Evolutionary conservation across 2,797 vertebrate species (phyloP).

Genomic region (Peromyscus attwateri): DNA sequence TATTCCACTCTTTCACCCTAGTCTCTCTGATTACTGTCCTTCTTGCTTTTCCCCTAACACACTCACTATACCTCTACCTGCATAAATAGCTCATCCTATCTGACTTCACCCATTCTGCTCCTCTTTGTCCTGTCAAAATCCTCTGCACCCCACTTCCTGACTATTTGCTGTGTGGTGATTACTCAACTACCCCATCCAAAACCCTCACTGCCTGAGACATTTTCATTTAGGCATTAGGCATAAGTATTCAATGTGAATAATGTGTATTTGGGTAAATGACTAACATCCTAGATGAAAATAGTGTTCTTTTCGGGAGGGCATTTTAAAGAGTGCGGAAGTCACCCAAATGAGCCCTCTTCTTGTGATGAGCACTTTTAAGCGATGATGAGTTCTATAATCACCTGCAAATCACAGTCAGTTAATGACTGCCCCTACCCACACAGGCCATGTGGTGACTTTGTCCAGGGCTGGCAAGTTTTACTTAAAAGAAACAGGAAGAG

Average conservation of each 20-base stretch:
- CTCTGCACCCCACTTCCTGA: not conserved
- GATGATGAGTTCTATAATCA: conserved; percentile 29
- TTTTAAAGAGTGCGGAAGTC: conserved; percentile 64
- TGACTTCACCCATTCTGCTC: not conserved
- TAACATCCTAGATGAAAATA: conserved; percentile 58
- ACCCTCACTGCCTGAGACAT: not conserved
- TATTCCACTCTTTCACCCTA: not conserved
- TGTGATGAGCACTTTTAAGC: conserved; percentile 52
- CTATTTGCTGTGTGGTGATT: not conserved
- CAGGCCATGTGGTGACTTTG: conserved; percentile 5
- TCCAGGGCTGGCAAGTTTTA: not conserved
- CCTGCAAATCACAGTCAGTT: conserved; percentile 50
- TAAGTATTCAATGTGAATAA: conserved; percentile 41
- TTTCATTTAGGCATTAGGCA: conserved; percentile 54
- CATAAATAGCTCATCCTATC: not conserved
- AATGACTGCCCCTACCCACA: not conserved
- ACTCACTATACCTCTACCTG: not conserved
- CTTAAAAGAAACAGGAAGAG: not conserved
- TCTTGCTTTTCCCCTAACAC: not conserved
- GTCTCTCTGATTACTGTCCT: not conserved
- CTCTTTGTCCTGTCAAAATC: not conserved
- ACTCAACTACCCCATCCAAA: conserved; percentile 25
- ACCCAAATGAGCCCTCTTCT: conserved; percentile 56
- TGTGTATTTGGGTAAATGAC: conserved; percentile 61
- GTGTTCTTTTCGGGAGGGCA: conserved; percentile 15